These are phyloP conservation scores for Agelaius phoeniceus DNA, from an alignment of 2,113 vertebrate species.

Conservation along the genomic window DNA sequence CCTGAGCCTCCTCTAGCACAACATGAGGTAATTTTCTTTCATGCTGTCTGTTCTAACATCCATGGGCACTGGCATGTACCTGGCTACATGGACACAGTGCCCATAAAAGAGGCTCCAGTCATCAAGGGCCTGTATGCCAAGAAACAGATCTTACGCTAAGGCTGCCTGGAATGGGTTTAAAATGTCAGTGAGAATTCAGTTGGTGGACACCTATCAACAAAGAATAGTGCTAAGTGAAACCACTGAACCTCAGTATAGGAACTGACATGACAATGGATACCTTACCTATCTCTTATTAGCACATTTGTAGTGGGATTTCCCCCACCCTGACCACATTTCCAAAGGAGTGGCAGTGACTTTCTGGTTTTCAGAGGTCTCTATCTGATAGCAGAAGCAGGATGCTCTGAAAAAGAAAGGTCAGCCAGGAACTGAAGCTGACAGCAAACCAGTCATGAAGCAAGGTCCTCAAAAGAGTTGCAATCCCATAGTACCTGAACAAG, in stretches of 20 bases:
- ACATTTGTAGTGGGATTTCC: not conserved
- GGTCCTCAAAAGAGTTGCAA: not conserved
- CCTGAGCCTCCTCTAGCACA: not conserved
- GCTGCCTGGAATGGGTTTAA: not conserved
- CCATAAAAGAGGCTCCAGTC: not conserved
- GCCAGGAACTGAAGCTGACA: not conserved
- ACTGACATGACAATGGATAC: not conserved
- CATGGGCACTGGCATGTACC: not conserved
- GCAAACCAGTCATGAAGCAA: not conserved
- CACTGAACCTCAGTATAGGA: not conserved
- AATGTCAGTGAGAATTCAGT: not conserved
- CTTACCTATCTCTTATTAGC: not conserved
- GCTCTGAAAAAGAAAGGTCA: not conserved
- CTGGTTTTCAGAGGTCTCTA: not conserved
- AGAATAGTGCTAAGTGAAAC: not conserved
- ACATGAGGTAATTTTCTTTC: fast-evolving
- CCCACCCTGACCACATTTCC: not conserved
- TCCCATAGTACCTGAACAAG: not conserved
- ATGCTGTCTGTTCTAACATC: not conserved
- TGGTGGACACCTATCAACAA: not conserved
- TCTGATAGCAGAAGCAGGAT: not conserved
- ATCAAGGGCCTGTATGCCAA: not conserved
- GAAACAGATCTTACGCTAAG: not conserved
- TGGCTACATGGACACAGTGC: not conserved
- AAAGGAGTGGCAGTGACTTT: not conserved